phyloP scores from a whole-genome alignment of 2,888 invertebrate species.

The Cyaniris semiargus region DNA sequence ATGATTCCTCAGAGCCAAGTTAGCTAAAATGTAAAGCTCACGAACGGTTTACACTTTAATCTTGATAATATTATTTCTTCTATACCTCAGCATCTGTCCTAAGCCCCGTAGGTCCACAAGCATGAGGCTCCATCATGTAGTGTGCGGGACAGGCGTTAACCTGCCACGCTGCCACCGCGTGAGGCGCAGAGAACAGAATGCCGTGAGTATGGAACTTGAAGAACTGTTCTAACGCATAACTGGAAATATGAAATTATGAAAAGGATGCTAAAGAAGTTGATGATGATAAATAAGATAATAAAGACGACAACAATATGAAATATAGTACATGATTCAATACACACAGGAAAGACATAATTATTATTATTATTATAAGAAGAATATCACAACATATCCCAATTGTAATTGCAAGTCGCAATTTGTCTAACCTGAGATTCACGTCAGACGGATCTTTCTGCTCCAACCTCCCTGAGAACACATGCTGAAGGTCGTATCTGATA shows the following conservation, averaged over 20 bases:
- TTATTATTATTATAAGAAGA: too few relatives aligned
- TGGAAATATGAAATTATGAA: conserved; percentile 35
- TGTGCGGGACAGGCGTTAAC: conserved; percentile 56
- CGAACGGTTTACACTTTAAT: too few relatives aligned
- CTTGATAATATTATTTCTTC: too few relatives aligned
- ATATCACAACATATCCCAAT: too few relatives aligned
- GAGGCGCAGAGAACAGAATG: conserved; percentile 70
- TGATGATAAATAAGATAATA: too few relatives aligned
- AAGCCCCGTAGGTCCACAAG: conserved; percentile 64
- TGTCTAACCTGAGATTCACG: conserved; percentile 63
- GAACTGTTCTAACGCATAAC: conserved; percentile 76
- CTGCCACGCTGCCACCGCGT: conserved; percentile 68
- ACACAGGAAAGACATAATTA: too few relatives aligned
- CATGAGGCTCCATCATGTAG: conserved; percentile 73
- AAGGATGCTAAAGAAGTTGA: not conserved
- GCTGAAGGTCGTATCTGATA: conserved; percentile 69
- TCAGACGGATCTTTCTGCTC: conserved; percentile 67
- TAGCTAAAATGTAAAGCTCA: too few relatives aligned
- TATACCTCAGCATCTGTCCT: conserved; percentile 60
- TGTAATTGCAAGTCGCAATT: too few relatives aligned
- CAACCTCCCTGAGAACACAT: conserved; percentile 68
- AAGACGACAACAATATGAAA: not conserved
- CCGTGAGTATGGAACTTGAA: conserved; percentile 80
- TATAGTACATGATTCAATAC: too few relatives aligned
- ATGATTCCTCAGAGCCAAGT: too few relatives aligned